A percentile compares a stretch with the other conserved stretches of the same genome.
Evolutionary conservation across 1,140 invertebrate species (phyloP).

Genomic region (Brachionus asplanchnoidis): DNA sequence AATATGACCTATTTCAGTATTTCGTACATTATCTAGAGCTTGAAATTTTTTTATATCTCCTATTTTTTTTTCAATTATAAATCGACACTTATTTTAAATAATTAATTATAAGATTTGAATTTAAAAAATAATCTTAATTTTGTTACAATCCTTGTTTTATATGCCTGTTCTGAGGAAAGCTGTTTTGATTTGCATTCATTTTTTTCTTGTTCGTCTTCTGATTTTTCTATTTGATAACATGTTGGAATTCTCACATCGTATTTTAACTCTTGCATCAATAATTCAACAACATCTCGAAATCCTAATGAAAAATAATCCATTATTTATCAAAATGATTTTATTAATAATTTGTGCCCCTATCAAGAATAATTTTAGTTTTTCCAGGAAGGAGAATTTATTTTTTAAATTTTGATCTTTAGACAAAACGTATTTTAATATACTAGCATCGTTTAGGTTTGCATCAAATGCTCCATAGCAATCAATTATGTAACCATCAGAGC

Average conservation of each 20-base stretch:
- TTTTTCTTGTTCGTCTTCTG: not conserved
- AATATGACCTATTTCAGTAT: constrained; percentile 16
- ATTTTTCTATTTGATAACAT: not conserved
- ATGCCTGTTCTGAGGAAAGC: not conserved
- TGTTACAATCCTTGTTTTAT: not conserved
- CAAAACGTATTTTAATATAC: not conserved
- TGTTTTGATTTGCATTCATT: not conserved
- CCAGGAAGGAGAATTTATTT: not conserved
- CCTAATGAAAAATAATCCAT: not conserved
- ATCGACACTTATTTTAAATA: not conserved
- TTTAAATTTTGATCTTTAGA: not conserved
- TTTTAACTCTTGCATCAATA: not conserved
- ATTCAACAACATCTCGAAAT: not conserved
- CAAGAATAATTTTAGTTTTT: not conserved
- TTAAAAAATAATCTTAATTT: not conserved
- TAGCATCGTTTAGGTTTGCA: not conserved
- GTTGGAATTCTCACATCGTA: not conserved
- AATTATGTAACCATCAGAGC: constrained; percentile 16
- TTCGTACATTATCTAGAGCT: not conserved
- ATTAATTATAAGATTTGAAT: not conserved
- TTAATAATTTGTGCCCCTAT: not conserved
- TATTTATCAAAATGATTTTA: not conserved
- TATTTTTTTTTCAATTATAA: constrained; percentile 23
- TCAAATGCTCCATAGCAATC: constrained; percentile 23
- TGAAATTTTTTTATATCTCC: not conserved